phyloP scores from a whole-genome alignment of 2,888 invertebrate species.

The Eupelmus urozonus region DNA sequence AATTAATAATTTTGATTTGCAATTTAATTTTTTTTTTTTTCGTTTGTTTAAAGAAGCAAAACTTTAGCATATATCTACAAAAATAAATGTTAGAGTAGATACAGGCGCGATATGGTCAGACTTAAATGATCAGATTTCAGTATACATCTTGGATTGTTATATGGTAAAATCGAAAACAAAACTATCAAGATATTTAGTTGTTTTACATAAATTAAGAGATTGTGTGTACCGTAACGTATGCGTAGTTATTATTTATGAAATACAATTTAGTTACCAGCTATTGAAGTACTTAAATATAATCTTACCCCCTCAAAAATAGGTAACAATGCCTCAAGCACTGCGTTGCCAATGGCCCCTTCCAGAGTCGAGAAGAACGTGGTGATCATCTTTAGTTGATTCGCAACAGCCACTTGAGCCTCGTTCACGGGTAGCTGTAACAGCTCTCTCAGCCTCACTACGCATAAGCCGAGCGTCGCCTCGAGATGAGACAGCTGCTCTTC shows the following conservation, averaged over 20 bases:
- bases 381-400: conserved; percentile 84
- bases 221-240: too few species aligned
- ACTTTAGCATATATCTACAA: too few species aligned
- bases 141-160: too few species aligned
- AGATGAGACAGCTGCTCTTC: conserved; percentile 84
- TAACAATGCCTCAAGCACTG: conserved; percentile 75
- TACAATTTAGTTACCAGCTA: too few species aligned
- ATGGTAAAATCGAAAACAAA: not conserved
- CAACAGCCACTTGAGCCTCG: conserved; percentile 75
- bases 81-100: too few species aligned
- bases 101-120: too few species aligned
- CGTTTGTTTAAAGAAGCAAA: not conserved
- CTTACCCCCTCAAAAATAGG: conserved; percentile 76
- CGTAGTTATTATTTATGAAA: too few species aligned
- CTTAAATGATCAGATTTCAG: too few species aligned
- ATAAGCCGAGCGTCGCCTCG: conserved; percentile 84
- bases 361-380: conserved; percentile 83
- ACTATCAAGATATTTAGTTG: too few species aligned
- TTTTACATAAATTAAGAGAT: too few species aligned
- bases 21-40: not conserved
- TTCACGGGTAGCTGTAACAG: conserved; percentile 71
- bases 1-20: not conserved
- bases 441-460: conserved; percentile 81
- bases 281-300: too few species aligned
- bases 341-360: conserved; percentile 78